Evolutionary conservation across 1,140 invertebrate genomes (phyloP).

Genomic region (Gonioctena quinquepunctata): DNA sequence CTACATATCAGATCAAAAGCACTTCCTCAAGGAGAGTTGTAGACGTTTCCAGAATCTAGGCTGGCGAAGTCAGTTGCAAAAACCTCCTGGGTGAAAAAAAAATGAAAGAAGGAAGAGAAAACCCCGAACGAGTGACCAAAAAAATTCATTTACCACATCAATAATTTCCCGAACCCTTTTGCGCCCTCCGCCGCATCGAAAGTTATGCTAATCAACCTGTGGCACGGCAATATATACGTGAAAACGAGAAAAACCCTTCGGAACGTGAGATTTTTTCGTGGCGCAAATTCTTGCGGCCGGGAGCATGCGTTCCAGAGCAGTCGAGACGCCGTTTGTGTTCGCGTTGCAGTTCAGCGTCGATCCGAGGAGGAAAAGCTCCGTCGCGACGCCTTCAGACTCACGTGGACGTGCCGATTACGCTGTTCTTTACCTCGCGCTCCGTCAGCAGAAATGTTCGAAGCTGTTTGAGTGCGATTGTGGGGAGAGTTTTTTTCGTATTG

Average conservation of each 20-base stretch:
- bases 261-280: not conserved
- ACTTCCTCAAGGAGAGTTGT: too few relatives aligned
- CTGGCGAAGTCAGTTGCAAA: too few relatives aligned
- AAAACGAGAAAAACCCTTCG: not conserved
- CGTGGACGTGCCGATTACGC: not conserved
- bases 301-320: not conserved
- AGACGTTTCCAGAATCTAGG: too few relatives aligned
- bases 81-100: too few relatives aligned
- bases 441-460: not conserved
- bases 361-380: not conserved
- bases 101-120: too few relatives aligned
- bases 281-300: not conserved
- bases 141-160: too few relatives aligned
- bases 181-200: not conserved
- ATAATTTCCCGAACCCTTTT: too few relatives aligned
- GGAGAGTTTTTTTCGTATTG: not conserved
- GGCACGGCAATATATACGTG: too few relatives aligned
- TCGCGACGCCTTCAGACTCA: not conserved
- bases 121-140: too few relatives aligned
- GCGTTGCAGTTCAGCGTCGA: constrained; percentile 7
- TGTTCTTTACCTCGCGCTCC: not conserved
- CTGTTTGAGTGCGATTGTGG: not conserved
- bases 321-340: not conserved
- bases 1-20: too few relatives aligned
- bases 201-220: not conserved